Conservation (phyloP, 2,797 vertebrate genomes). For the Microctenopoma stevenorrisi region DNA sequence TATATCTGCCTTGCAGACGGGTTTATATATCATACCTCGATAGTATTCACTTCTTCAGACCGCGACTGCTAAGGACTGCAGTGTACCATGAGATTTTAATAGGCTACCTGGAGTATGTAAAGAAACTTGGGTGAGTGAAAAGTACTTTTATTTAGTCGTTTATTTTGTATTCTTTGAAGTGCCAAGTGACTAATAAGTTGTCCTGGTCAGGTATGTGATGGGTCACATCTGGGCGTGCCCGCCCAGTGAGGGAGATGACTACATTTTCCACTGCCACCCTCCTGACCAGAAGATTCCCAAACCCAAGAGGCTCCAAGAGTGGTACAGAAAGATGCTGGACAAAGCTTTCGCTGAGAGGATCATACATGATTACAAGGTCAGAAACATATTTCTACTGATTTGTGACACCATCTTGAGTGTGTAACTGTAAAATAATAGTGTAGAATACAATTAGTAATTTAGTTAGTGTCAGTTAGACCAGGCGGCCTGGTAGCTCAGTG, state of each 20-base stretch:
- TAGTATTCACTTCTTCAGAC: constrained; percentile 99
- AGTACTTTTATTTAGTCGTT: background rate
- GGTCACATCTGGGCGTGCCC: constrained; percentile 99
- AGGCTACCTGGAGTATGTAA: constrained; percentile 99
- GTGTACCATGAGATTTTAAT: constrained; percentile 99
- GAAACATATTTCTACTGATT: constrained; percentile 6
- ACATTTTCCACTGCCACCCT: constrained; percentile 99
- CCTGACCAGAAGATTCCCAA: constrained; percentile 98
- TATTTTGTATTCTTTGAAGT: background rate
- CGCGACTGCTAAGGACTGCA: constrained; percentile 93
- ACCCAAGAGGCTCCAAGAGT: constrained; percentile 97
- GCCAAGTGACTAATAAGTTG: constrained; percentile 7
- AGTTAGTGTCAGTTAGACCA: no score
- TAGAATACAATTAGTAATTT: no score
- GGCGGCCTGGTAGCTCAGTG: no score
- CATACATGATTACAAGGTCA: constrained; percentile 97
- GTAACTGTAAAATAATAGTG: no score
- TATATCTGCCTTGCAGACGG: constrained; percentile 82
- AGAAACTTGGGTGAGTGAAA: constrained; percentile 92
- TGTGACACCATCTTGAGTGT: background rate
- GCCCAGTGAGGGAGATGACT: constrained; percentile 98
- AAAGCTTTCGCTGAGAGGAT: constrained; percentile 98
- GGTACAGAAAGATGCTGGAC: constrained; percentile 99
- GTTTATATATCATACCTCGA: constrained; percentile 99
- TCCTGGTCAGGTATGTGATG: constrained; percentile 88